Base-by-base conservation (phyloP, 1,140 invertebrate genomes). In the Eriocheir sinensis region DNA sequence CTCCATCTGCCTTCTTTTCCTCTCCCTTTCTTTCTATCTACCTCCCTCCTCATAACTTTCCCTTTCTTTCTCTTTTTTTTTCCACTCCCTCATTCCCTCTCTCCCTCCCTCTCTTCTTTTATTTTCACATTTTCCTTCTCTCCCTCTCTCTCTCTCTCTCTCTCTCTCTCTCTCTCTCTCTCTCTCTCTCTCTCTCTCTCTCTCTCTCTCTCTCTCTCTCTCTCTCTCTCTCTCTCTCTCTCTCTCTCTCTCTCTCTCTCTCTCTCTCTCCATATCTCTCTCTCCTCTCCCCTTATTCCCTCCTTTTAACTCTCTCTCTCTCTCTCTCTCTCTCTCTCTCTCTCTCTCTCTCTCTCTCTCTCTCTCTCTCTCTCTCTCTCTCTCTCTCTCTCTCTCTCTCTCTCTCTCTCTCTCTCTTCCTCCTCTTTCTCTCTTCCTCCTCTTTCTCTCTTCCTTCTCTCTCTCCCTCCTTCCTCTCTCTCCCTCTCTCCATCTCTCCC, bases 171-270 rank as follows among this genome's bases (percentile, higher is more conserved):
- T 85, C 8, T 9, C 81, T 3, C 8, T 85, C 8, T 85, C 8
- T 85, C 81, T 85, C 8, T 9, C 8, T 3, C 8, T 85, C 8
- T 85, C 81, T 85, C 8, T 85, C 8, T 85, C 8, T 85, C 8
- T 85, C 53, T 72, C 34, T 38, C 86, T 38, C 40, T 89, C 40
- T 41, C 36, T 38, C 86, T 40, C 86, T 89, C 21, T 89, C 36
- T 38, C 34, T 38, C 40, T 89, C 40, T 89, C 86, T 41, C 86
- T 40, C 86, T 89, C 86, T 89, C 36, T 89, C 86, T 38, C 86
- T 38, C 36, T 89, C 34, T 89, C 6, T 34, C 34, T 34, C 8
- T 8, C 81, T 85, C 8, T 85, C 34, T n/a, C 27, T 85, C 34
- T 34, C 34, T 85, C 34, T 9, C 81, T 15, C 30, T 40, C 34